Evolutionary conservation across 2,113 vertebrate genomes (phyloP).

Genomic region (Nesoenas mayeri): DNA sequence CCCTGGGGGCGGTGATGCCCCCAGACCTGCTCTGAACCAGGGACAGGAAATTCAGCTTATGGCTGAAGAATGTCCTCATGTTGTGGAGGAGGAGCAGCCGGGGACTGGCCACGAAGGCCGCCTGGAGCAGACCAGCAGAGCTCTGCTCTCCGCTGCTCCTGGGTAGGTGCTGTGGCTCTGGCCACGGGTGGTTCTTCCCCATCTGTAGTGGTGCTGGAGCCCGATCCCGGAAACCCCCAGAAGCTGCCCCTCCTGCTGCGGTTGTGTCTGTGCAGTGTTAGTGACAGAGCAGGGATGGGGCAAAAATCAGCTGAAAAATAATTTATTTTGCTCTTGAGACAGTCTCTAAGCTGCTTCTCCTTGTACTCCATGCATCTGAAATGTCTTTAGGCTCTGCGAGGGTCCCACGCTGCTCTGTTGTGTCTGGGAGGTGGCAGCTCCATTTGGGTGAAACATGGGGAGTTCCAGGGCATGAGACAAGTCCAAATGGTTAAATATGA

Average conservation of each 20-base stretch:
- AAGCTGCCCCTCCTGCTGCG: neutral
- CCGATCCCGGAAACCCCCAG: rapidly evolving
- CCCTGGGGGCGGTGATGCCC: neutral
- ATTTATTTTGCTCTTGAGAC: neutral
- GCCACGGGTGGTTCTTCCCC: neutral
- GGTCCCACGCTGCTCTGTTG: rapidly evolving
- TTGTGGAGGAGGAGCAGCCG: neutral
- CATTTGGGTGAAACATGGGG: neutral
- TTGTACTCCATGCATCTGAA: neutral
- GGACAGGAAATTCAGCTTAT: neutral
- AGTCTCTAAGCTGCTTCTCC: neutral
- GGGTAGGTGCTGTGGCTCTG: neutral
- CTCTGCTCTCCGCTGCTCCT: neutral
- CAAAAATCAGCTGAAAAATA: neutral
- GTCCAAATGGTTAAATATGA: neutral
- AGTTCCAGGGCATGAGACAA: neutral
- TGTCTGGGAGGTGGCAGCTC: neutral
- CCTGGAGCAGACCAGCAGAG: neutral
- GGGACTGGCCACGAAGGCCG: neutral
- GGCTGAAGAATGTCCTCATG: neutral
- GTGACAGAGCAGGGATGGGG: neutral
- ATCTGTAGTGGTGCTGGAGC: neutral
- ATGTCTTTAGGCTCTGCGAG: neutral
- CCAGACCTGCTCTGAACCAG: neutral
- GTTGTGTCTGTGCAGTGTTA: neutral